Base-by-base conservation (phyloP, 2,113 vertebrate genomes). In the Anseranas semipalmata region DNA sequence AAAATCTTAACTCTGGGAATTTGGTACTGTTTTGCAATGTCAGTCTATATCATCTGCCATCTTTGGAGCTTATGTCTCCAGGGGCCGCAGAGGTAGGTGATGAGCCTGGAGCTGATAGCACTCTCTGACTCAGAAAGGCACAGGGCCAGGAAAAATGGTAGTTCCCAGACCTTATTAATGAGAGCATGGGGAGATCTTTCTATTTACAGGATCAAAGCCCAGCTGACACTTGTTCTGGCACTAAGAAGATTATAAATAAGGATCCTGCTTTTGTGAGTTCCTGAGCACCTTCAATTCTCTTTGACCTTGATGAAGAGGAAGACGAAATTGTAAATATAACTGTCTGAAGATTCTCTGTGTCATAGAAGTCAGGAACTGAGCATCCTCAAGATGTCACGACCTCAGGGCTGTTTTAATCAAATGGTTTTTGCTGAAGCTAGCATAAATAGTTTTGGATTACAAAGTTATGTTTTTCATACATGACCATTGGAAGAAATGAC, bases 221-320 rank as follows among this genome's bases (percentile, higher is more conserved):
- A 85, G 84, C 70, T 95, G 87, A 82, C 84, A 85, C 73, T 95
- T 94, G 56, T 41, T 82, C 87, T 95, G 87, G 91, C 87, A 87
- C 84, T 19, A 24, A 78, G 60, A 78, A 63, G 37, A 85, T 82
- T 82, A 65, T 76, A 91, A 91, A 62, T 85, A 91, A 75, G 53
- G 43, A 79, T 89, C 41, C 48, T 72, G 45, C 87, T 87, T 95
- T 75, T 82, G 80, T 72, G 76, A 95, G 93, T 85, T 94, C 90
- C 90, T 90, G 46, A 92, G 55, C 46, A 86, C 68, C 72, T 96
- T 87, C 80, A 82, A 68, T 91, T 96, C 58, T 92, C 56, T 78
- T 95, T 87, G 91, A 82, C 93, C 87, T 74, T 92, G 70, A 72
- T 77, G 39, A 87, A 75, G 41, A 87, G 70, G 89, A 92, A 87